Percentiles rank a stretch among this genome's conserved stretches.
These are phyloP conservation scores for Dreissena rostriformis DNA, from an alignment of 1,140 invertebrate species.

Conservation along the genomic window DNA sequence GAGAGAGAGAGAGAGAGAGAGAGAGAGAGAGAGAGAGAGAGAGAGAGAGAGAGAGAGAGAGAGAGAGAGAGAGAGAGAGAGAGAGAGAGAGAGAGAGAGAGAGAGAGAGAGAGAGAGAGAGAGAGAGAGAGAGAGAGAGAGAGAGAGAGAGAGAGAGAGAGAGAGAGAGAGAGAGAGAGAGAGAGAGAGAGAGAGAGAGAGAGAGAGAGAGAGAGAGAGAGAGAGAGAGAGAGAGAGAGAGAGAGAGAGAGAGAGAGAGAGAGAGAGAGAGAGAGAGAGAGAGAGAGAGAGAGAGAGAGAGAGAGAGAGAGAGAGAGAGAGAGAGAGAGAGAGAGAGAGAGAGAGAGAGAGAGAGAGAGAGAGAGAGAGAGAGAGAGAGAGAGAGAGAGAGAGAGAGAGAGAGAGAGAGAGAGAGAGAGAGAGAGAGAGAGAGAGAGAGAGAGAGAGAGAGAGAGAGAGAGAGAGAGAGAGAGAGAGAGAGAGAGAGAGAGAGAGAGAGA, in stretches of 20 bases:
- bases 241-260: slow-evolving; percentile 6
- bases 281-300: not conserved
- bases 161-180: slow-evolving; percentile 22
- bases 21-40: slow-evolving; percentile 3
- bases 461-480: slow-evolving; percentile 18
- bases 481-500: slow-evolving; percentile 22
- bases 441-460: slow-evolving; percentile 42
- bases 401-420: not conserved
- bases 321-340: slow-evolving; percentile 36
- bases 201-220: slow-evolving; percentile 3
- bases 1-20: not conserved
- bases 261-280: not conserved
- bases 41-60: too few relatives aligned
- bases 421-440: slow-evolving; percentile 35
- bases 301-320: not conserved
- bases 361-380: not conserved
- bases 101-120: not conserved
- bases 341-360: not conserved
- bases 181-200: slow-evolving; percentile 26
- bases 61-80: too few relatives aligned
- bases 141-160: slow-evolving; percentile 1
- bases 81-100: slow-evolving; percentile 3
- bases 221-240: not conserved
- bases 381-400: not conserved
- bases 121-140: not conserved